Evolutionary conservation across 2,888 invertebrate genomes (phyloP), one percentile per base, ranked within the genome.

Genomic region (Lacanobia oleracea): DNA sequence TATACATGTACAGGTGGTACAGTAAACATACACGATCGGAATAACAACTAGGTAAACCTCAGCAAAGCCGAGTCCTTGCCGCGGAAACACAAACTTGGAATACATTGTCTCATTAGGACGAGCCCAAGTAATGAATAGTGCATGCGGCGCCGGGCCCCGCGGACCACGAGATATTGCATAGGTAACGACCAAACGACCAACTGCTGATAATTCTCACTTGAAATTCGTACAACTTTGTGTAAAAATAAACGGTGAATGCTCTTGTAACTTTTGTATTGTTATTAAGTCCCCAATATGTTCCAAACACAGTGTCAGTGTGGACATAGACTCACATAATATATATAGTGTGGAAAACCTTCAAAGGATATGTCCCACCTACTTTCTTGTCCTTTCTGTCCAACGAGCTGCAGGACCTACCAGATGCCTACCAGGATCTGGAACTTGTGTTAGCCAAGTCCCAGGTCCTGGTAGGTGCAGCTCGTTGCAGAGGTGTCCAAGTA

Each of bases 21-120:
- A 56, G 82, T 74, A 71, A 83, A 76, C 69, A 75, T 59, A 77
- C 77, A 82, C 65, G 63, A 70, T 72, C 18, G 63, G 82, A 84
- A 84, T 84, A 78, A 48, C 67, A 79, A 84, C 63, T 62, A 81
- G 59, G 40, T 66, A 81, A 85, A 77, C 68, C 72, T 67, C 64
- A 67, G 67, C 51, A 33, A 43, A 74, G 72, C 70, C 64, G 67
- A 71, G 80, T 83, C 84, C 87, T 86, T 84, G 83, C 82, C 72
- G 77, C 78, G 73, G 82, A 84, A 87, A 87, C 77, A 88, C 88
- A 91, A 89, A 90, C 91, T 86, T 82, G 75, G 87, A 81, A 87
- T 86, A 86, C 87, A 86, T 86, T 87, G 75, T 75, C 84, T 93
- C 91, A 93, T 94, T 94, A 93, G 89, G 83, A 89, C 83, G 50